Conservation (phyloP, 2,888 invertebrate genomes). For the Malthinus seriepunctatus region DNA sequence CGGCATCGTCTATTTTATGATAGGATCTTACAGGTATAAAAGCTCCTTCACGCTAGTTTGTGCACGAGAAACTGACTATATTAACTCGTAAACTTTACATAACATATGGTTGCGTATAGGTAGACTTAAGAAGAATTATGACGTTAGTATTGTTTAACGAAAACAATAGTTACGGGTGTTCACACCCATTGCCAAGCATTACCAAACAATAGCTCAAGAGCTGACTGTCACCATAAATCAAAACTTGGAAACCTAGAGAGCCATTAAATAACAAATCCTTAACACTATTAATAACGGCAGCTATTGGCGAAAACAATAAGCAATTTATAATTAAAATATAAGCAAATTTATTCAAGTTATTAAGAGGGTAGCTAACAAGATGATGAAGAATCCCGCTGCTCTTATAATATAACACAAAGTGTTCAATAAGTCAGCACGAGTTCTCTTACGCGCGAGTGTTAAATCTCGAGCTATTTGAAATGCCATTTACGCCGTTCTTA, state of each 20-base stretch:
- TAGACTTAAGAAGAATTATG: conserved; percentile 49
- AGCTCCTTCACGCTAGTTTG: conserved; percentile 26
- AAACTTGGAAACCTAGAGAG: conserved; percentile 34
- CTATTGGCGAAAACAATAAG: conserved; percentile 26
- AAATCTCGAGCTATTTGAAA: conserved; percentile 38
- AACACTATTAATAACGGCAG: conserved; percentile 27
- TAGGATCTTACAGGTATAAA: conserved; percentile 23
- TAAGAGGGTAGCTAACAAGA: conserved; percentile 21
- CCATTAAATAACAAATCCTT: conserved; percentile 34
- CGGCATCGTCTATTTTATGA: conserved; percentile 24
- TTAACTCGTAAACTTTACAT: conserved; percentile 41
- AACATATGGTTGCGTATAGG: conserved; percentile 45
- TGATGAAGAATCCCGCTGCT: conserved; percentile 22
- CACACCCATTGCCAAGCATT: conserved; percentile 48
- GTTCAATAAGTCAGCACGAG: conserved; percentile 26
- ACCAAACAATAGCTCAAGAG: conserved; percentile 48
- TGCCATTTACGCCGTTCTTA: conserved; percentile 52
- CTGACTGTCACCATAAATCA: conserved; percentile 47
- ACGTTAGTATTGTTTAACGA: conserved; percentile 47
- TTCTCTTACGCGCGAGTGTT: conserved; percentile 24
- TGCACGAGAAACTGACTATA: conserved; percentile 40
- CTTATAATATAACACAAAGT: conserved; percentile 20
- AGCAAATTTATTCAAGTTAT: conserved; percentile 25
- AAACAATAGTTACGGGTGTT: conserved; percentile 49
- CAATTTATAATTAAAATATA: conserved; percentile 23